Base-by-base conservation (phyloP, 2,113 vertebrate genomes). In the Egretta garzetta region DNA sequence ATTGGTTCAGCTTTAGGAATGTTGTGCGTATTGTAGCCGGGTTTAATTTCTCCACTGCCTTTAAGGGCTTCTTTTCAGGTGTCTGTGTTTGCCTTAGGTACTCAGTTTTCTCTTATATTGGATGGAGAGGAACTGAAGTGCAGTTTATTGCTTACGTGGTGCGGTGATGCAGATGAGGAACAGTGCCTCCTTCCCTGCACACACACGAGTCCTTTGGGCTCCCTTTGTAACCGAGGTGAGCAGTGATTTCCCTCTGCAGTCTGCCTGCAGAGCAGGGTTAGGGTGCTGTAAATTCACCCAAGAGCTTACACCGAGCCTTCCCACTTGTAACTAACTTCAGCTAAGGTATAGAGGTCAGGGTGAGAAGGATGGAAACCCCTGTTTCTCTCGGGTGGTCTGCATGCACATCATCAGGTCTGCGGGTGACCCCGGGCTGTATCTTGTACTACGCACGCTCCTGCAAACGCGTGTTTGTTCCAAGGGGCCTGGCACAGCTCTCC, bases 11-110 rank as follows among this genome's bases (percentile, higher is more conserved):
- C 22, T 53, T 45, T 4, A 26, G 66, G 41, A 30, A 15, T 7
- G 0, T 3, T 1, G 1, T 30, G 19, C 26, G 0, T 11, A 0
- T 5, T 32, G 45, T 6, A 18, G 52, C 19, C 17, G 56, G 18
- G 45, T 59, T 73, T 15, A 9, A 35, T 10, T 58, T 55, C 68
- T 53, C 73, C 14, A 0, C 27, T n/a, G 35, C 43, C 21, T 80
- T 37, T 7, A 62, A 60, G 19, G 50, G 32, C 47, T 23, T 50
- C 53, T 47, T 16, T 47, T 53, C 1, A 30, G 73, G 53, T 60
- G 49, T 37, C 21, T 28, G 1, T 10, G 30, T 37, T 20, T 27
- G 37, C 32, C 35, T 86, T 27, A 5, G 56, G 49, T 13, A 1
- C 37, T 62, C 17, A 3, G 19, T 8, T 70, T 35, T 37, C 18